Base-by-base conservation (phyloP, 2,888 invertebrate species). In the Epinotia nisella region DNA sequence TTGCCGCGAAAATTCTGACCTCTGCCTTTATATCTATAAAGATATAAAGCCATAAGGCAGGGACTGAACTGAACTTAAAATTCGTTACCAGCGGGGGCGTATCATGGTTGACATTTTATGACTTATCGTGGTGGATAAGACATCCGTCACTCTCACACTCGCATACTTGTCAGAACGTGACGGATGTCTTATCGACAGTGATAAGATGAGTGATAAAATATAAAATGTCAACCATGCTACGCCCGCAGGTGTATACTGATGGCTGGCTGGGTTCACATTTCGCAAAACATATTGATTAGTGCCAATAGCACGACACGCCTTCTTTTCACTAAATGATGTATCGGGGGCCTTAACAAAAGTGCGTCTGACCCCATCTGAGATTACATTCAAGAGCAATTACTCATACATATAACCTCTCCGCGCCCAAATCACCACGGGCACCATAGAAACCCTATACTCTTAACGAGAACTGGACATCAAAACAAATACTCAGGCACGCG, bases 401-500 rank as follows among this genome's bases (percentile, higher is more conserved):
- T 24, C 55, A 41, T 62, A 61, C 61, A 61, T 60, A 56, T 66
- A 71, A 59, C 41, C 70, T 70, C 64, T 58, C 55, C n/a, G 45
- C 53, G 17, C 55, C 66, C 41, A 56, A 66, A 66, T 66, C 66
- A 51, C 59, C 71, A 66, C 60, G 60, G 66, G 29, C n/a, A 24
- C 67, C 67, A 68, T 72, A 64, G 73, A 69, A 75, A 72, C 69
- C 64, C 59, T 64, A n/a, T n/a, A 65, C 71, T 45, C 45, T 66
- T 69, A 74, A 66, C 73, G 70, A 68, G 59, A 70, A 71, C 72
- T 74, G 75, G 74, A 76, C 76, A 76, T 75, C 74, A 74, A 76
- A 74, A 74, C 76, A 76, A 76, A 76, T 75, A 75, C 71, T 69
- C 67, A 17, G 61, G 66, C 75, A 72, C 76, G 75, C 74, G 76